Conservation (phyloP, 2,797 vertebrate species). For the Xenentodon cancila region DNA sequence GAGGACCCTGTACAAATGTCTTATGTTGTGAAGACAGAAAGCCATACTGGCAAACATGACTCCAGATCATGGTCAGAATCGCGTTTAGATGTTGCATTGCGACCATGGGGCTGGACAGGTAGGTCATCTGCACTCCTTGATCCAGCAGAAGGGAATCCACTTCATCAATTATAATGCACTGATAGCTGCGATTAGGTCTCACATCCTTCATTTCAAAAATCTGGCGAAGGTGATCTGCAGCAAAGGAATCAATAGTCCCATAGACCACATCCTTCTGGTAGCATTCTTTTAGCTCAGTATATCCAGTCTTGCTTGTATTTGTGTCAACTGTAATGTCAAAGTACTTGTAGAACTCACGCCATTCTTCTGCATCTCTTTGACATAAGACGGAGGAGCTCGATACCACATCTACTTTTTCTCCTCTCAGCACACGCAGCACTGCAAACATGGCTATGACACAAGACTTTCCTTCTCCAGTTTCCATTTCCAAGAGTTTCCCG, state of each 20-base stretch:
- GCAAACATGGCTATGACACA: slow-evolving; percentile 68
- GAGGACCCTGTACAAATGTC: slow-evolving; percentile 26
- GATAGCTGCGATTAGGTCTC: slow-evolving; percentile 44
- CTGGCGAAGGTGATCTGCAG: slow-evolving; percentile 59
- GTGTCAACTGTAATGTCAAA: slow-evolving; percentile 33
- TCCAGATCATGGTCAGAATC: slow-evolving; percentile 64
- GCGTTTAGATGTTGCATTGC: slow-evolving; percentile 62
- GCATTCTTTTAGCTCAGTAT: slow-evolving; percentile 18
- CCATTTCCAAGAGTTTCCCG: slow-evolving; percentile 60
- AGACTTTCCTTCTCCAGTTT: slow-evolving; percentile 66
- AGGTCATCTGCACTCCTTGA: slow-evolving; percentile 62
- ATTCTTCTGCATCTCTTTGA: slow-evolving; percentile 44
- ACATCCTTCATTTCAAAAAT: slow-evolving; percentile 64
- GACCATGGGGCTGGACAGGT: slow-evolving; percentile 59
- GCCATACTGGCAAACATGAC: slow-evolving; percentile 35
- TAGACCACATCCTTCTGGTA: slow-evolving; percentile 43
- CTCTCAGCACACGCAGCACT: slow-evolving; percentile 26
- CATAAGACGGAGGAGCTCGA: slow-evolving; percentile 44
- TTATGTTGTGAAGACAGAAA: slow-evolving; percentile 21
- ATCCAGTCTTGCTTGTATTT: slow-evolving; percentile 39
- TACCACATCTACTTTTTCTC: slow-evolving; percentile 42
- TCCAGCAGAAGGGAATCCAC: slow-evolving; percentile 66
- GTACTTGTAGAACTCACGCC: background rate
- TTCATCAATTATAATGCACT: slow-evolving; percentile 63
- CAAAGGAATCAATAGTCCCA: slow-evolving; percentile 58